Conservation (phyloP, 1,140 invertebrate genomes). For the Melitaea cinxia region DNA sequence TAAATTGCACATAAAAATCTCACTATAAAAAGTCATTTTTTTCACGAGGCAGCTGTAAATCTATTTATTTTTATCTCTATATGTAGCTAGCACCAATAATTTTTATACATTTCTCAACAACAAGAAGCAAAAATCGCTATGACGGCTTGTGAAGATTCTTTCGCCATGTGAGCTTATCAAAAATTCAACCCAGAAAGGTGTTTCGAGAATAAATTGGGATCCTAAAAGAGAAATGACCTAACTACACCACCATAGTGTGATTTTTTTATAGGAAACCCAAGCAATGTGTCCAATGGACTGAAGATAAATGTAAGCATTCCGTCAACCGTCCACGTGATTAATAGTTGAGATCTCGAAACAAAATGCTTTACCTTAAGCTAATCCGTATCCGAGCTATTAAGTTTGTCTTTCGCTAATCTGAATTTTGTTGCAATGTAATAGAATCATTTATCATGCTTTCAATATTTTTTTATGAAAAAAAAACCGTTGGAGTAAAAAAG, state of each 20-base stretch:
- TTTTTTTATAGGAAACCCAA: constrained; percentile 17
- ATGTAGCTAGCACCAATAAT: background rate
- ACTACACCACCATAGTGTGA: background rate
- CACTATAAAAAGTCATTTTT: background rate
- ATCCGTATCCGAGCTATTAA: constrained; percentile 33
- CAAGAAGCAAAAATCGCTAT: constrained; percentile 6
- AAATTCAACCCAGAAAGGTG: constrained; percentile 1
- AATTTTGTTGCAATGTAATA: constrained; percentile 2
- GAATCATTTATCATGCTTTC: background rate
- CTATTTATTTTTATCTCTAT: constrained; percentile 2
- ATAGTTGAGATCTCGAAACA: constrained; percentile 54
- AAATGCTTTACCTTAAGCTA: constrained; percentile 42
- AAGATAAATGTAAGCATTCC: constrained; percentile 68
- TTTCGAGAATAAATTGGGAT: background rate
- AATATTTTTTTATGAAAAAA: background rate
- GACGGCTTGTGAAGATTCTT: background rate
- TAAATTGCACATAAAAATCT: background rate
- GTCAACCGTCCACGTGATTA: constrained; percentile 64
- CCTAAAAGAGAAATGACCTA: background rate
- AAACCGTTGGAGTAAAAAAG: no score
- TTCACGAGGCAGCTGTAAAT: background rate
- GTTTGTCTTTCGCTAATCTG: constrained; percentile 14
- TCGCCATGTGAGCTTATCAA: background rate
- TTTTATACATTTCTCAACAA: constrained; percentile 7
- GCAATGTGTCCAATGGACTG: constrained; percentile 33